A percentile compares a stretch with the other conserved stretches of the same genome.
These are phyloP conservation scores for Kryptopterus vitreolus DNA, from an alignment of 2,797 vertebrate species.

Conservation along the genomic window DNA sequence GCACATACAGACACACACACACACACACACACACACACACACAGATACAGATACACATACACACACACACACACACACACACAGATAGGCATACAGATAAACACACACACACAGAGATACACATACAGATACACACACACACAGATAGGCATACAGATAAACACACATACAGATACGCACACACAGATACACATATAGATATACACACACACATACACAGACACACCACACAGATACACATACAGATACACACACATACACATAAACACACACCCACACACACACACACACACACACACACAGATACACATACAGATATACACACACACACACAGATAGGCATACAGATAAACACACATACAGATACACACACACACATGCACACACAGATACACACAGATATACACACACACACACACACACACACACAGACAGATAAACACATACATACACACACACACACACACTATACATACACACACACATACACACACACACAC, in stretches of 20 bases:
- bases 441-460: neutral
- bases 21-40: neutral
- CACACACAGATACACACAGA: too few species aligned
- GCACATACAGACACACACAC: slow-evolving; percentile 2
- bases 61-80: slow-evolving; percentile 10
- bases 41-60: neutral
- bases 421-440: too few species aligned
- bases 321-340: slow-evolving; percentile 11
- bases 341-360: too few species aligned
- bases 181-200: neutral
- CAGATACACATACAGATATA: neutral
- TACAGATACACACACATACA: neutral
- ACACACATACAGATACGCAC: neutral
- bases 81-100: neutral
- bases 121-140: neutral
- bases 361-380: neutral
- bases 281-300: neutral
- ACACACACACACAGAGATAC: neutral
- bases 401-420: neutral
- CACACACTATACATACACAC: slow-evolving; percentile 8
- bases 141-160: neutral
- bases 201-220: slow-evolving; percentile 5
- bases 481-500: neutral
- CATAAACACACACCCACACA: too few species aligned
- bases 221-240: too few species aligned